phyloP scores from a whole-genome alignment of 2,797 vertebrate genomes.

The Brachyalestes nurse region DNA sequence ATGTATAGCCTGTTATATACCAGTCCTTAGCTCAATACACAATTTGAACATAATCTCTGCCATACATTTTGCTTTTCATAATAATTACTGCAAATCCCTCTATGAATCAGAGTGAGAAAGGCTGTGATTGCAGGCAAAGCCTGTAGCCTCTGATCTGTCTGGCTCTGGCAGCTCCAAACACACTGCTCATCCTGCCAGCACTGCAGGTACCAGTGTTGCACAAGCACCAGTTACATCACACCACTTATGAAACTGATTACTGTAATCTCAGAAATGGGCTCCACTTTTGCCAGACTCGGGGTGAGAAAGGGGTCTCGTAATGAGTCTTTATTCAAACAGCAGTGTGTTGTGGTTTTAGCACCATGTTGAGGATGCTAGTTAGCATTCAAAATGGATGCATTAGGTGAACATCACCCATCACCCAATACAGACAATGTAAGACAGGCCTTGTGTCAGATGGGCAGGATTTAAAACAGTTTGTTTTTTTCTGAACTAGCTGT shows the following conservation, averaged over 20 bases:
- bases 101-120: not conserved
- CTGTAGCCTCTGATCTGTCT: conserved; percentile 19
- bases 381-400: not conserved
- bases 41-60: not conserved
- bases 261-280: conserved; percentile 51
- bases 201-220: conserved; percentile 34
- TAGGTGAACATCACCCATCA: not conserved
- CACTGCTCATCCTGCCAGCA: conserved; percentile 4
- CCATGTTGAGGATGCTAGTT: conserved; percentile 1
- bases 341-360: conserved; percentile 15
- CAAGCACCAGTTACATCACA: conserved; percentile 40
- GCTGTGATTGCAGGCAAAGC: conserved; percentile 1
- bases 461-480: too few relatives aligned
- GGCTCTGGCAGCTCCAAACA: conserved; percentile 26
- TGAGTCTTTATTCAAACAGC: conserved; percentile 21
- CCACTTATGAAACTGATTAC: conserved; percentile 45
- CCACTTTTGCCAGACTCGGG: conserved; percentile 28
- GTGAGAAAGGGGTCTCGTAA: conserved; percentile 18
- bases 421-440: not conserved
- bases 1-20: not conserved
- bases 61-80: conserved; percentile 3
- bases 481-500: too few relatives aligned
- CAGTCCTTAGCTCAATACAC: not conserved
- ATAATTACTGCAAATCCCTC: conserved; percentile 2
- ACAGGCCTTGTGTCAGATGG: too few relatives aligned